Conservation (phyloP, 2,797 vertebrate species). For the Glyptemys insculpta region DNA sequence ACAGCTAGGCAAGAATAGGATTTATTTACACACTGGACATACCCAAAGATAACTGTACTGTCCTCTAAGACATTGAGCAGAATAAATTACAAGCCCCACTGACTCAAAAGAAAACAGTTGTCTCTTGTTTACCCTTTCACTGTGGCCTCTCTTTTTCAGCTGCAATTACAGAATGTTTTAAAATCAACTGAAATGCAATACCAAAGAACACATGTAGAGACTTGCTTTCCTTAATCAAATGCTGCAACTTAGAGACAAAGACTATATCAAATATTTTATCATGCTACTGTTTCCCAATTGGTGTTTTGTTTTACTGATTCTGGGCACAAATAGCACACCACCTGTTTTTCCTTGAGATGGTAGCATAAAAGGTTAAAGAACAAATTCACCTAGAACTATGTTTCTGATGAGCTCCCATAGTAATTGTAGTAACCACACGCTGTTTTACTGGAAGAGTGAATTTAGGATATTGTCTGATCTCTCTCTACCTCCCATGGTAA, state of each 20-base stretch:
- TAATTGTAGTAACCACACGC: constrained; percentile 76
- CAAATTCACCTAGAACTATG: constrained; percentile 58
- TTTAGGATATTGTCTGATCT: constrained; percentile 73
- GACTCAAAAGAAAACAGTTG: background rate
- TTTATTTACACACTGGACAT: background rate
- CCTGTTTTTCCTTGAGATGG: constrained; percentile 20
- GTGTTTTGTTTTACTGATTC: constrained; percentile 12
- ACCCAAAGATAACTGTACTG: background rate
- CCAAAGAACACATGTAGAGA: background rate
- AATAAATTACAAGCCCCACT: background rate
- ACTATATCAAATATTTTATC: constrained; percentile 1
- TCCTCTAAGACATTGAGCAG: background rate
- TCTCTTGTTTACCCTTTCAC: constrained; percentile 23
- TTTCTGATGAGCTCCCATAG: constrained; percentile 70
- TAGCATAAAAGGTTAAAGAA: constrained; percentile 67
- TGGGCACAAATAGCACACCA: background rate
- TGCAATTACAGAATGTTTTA: constrained; percentile 48
- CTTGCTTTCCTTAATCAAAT: constrained; percentile 32
- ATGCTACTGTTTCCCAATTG: background rate
- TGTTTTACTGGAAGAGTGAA: constrained; percentile 78
- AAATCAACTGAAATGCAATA: constrained; percentile 44
- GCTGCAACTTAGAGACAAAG: background rate
- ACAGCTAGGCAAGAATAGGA: background rate
- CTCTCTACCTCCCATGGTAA: constrained; percentile 74
- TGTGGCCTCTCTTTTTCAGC: constrained; percentile 10